A percentile compares a stretch with the other conserved stretches of the same genome.
phyloP scores from a whole-genome alignment of 2,113 vertebrate species.

The human (Homo sapiens) region DNA sequence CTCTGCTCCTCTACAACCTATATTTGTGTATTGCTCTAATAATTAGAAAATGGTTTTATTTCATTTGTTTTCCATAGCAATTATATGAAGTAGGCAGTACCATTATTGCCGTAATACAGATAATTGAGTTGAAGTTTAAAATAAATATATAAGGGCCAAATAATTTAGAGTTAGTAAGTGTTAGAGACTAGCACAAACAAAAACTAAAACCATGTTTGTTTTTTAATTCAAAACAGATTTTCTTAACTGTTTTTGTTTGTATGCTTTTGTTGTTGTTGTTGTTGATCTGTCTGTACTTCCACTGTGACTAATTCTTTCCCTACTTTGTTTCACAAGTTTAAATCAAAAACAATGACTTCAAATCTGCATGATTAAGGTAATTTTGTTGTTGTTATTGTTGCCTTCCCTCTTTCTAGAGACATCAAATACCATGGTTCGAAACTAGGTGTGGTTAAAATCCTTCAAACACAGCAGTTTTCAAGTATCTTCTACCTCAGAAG shows the following conservation, averaged over 20 bases:
- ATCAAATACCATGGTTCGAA: not conserved
- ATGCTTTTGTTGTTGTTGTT: not conserved
- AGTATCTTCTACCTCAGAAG: not conserved
- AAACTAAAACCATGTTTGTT: not conserved
- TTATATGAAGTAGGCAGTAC: not conserved
- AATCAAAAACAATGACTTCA: not conserved
- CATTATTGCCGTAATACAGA: not conserved
- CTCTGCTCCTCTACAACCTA: not conserved
- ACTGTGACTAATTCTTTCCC: not conserved
- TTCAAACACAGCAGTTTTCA: not conserved
- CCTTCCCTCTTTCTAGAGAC: not conserved
- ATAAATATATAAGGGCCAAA: not conserved
- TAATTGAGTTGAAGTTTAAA: not conserved
- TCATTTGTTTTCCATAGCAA: not conserved
- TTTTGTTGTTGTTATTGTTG: not conserved
- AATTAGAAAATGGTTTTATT: not conserved
- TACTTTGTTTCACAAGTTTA: not conserved
- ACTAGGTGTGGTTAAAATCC: not conserved
- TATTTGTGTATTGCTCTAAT: not conserved
- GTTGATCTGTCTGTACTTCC: not conserved
- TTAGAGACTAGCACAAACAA: not conserved
- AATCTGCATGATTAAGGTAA: not conserved
- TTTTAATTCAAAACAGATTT: not conserved
- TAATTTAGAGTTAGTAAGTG: not conserved
- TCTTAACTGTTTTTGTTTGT: not conserved